These are phyloP conservation scores for Saguinus imperator DNA, from an alignment of 2,113 vertebrate species.

Conservation along the genomic window DNA sequence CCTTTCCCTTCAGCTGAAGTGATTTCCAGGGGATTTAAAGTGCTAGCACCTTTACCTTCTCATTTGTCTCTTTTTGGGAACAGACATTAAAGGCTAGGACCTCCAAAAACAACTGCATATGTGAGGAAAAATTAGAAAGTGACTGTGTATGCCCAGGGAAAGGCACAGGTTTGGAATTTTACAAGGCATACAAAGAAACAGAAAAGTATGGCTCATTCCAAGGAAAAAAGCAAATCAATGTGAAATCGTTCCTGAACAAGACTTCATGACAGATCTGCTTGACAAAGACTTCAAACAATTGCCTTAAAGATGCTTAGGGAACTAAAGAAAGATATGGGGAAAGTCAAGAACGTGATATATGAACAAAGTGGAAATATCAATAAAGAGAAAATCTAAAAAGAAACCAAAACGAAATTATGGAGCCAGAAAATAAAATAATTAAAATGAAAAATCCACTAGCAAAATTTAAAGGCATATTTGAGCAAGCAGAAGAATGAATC, in stretches of 20 bases:
- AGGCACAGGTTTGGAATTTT: not conserved
- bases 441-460: not conserved
- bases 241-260: not conserved
- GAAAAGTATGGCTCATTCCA: not conserved
- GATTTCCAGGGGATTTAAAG: not conserved
- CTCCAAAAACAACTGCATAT: not conserved
- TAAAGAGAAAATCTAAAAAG: not conserved
- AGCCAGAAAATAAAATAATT: not conserved
- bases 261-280: not conserved
- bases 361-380: not conserved
- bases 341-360: not conserved
- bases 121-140: not conserved
- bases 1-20: not conserved
- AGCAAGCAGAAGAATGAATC: not conserved
- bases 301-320: not conserved
- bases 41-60: not conserved
- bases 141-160: not conserved
- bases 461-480: not conserved
- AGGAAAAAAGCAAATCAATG: not conserved
- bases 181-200: not conserved
- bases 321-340: not conserved
- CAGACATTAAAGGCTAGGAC: not conserved
- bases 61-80: not conserved
- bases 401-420: not conserved
- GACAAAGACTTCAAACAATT: not conserved